Conservation (phyloP, 2,888 invertebrate species). For the Sesia bembeciformis region DNA sequence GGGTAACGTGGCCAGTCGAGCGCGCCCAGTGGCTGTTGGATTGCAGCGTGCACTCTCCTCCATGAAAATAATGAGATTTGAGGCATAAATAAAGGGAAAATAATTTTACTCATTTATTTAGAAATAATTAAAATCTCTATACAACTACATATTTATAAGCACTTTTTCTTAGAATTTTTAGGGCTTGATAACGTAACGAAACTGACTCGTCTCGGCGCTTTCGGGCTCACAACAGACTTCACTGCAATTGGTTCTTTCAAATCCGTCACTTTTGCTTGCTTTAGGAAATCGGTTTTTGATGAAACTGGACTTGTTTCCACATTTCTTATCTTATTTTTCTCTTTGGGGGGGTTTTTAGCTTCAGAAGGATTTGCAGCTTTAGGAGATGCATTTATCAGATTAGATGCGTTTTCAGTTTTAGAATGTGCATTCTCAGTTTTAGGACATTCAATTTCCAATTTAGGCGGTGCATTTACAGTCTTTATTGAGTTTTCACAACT, state of each 20-base stretch:
- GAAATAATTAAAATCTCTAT: neutral
- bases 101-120: neutral
- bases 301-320: neutral
- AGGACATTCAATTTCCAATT: neutral
- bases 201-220: constrained; percentile 79
- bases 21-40: too few species aligned
- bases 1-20: too few species aligned
- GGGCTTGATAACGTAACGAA: constrained; percentile 87
- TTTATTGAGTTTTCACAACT: constrained; percentile 8
- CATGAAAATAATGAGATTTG: too few species aligned
- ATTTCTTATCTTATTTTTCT: constrained; percentile 9
- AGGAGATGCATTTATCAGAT: neutral
- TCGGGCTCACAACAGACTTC: constrained; percentile 43
- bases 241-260: constrained; percentile 28
- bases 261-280: constrained; percentile 53
- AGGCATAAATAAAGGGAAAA: too few species aligned
- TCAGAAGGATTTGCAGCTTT: constrained; percentile 6
- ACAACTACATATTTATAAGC: neutral
- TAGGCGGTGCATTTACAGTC: neutral
- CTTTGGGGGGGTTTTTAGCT: constrained; percentile 9
- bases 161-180: constrained; percentile 77
- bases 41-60: too few species aligned
- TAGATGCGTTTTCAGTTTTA: neutral
- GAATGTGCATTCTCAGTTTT: neutral
- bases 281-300: constrained; percentile 25